Evolutionary conservation across 2,797 vertebrate species (phyloP), one percentile per base, ranked within the genome.

Genomic region (Peromyscus attwateri): DNA sequence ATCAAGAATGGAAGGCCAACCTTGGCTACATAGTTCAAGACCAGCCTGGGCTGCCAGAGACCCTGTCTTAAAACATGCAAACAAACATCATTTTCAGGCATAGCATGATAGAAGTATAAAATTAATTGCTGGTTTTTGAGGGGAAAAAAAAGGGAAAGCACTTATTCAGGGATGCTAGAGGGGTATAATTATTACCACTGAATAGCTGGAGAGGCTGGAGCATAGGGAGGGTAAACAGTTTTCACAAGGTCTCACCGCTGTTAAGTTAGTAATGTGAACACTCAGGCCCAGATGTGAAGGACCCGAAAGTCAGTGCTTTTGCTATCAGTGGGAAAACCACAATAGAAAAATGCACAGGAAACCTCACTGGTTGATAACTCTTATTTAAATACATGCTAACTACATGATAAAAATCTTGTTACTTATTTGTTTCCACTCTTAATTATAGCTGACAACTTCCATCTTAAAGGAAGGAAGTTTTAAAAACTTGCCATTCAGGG

Each of bases 71-170:
- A 79, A 52, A 64, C 40, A 89, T 49, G 21, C 57, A 66, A 66
- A 49, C 60, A 89, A 66, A n/a, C 4, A 46, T 64, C 40, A 17
- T 21, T 57, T 87, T 92, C 66, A 89, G 79, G 73, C 8, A 79
- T 79, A 94, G 66, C 52, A 88, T 95, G 95, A 95, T 68, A 79
- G 68, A 95, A 94, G 60, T 85, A 70, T 93, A 97, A 94, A 73
- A 92, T 93, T 95, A 94, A n/a, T 87, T 87, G 34, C 66, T 23
- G 17, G 17, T 87, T 87, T 85, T n/a, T 25, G 1, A 1, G 3
- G 43, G 8, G 8, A 9, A 9, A 46, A 19, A 14, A 19, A 43
- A 76, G 46, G 49, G 17, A 71, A 34, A 70, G 12, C 37, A 57
- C 31, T 76, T 97, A 27, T 17, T 88, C 29, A 79, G 25, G 46